Percentiles rank a stretch among this genome's conserved stretches.
phyloP scores from a whole-genome alignment of 2,113 vertebrate genomes.

The Atrichornis clamosus region DNA sequence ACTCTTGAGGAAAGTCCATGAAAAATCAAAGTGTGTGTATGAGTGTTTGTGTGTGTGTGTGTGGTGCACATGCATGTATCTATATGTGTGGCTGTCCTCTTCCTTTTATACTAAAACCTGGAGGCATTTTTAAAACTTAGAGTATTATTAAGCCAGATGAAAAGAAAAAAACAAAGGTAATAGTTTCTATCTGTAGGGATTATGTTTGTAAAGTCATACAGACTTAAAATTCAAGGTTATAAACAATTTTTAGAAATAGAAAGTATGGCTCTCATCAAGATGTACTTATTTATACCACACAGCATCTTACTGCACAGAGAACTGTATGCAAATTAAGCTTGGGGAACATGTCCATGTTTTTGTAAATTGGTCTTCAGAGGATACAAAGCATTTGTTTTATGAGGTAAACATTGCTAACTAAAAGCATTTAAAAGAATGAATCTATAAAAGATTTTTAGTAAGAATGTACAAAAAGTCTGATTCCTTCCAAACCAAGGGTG shows the following conservation, averaged over 20 bases:
- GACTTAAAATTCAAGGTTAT: constrained; percentile 47
- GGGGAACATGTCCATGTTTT: not conserved
- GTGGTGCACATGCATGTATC: accelerated
- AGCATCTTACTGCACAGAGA: not conserved
- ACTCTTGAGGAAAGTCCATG: not conserved
- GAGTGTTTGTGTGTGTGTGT: not conserved
- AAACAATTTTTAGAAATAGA: constrained; percentile 5
- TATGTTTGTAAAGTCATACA: not conserved
- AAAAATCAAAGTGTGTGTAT: not conserved
- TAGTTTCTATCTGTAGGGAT: not conserved
- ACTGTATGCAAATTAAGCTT: not conserved
- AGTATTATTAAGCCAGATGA: constrained; percentile 20
- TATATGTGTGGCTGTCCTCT: not conserved
- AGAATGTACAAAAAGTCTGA: constrained; percentile 15
- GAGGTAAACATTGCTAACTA: constrained; percentile 42
- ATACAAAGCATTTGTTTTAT: constrained; percentile 53
- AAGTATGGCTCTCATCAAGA: not conserved
- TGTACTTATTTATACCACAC: not conserved
- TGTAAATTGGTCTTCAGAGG: constrained; percentile 22
- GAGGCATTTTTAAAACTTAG: not conserved
- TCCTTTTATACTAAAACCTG: not conserved
- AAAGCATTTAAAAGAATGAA: constrained; percentile 12
- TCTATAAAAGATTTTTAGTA: constrained; percentile 15
- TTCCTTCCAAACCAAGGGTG: constrained; percentile 2
- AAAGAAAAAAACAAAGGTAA: not conserved